Percentiles rank a stretch among this genome's conserved stretches.
Evolutionary conservation across 2,797 vertebrate species (phyloP).

Genomic region (Acomys russatus): DNA sequence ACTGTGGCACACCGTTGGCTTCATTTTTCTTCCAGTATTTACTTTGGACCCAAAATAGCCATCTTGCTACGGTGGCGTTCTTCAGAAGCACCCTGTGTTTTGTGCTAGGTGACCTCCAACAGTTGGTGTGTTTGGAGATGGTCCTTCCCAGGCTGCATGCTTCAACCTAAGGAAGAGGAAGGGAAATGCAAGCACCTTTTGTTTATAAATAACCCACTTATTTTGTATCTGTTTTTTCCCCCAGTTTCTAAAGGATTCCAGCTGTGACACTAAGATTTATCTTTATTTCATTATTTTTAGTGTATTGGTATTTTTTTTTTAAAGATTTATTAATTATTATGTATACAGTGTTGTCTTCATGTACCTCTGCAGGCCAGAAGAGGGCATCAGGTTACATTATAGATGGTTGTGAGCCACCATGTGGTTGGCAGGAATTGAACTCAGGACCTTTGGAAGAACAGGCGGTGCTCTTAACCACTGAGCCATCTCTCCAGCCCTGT

Average conservation of each 20-base stretch:
- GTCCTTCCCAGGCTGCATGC: constrained; percentile 73
- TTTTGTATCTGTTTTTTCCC: background rate
- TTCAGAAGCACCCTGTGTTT: constrained; percentile 77
- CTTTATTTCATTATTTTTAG: background rate
- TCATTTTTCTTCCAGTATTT: constrained; percentile 77
- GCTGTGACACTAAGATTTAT: background rate
- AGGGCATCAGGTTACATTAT: no score
- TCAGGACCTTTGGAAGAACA: no score
- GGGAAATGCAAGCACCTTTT: constrained; percentile 7
- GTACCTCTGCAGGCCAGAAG: no score
- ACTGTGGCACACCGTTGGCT: constrained; percentile 8
- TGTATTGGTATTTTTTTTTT: background rate
- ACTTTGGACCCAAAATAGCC: constrained; percentile 82
- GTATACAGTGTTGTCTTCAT: no score
- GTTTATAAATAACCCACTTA: constrained; percentile 48
- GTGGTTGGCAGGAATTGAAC: no score
- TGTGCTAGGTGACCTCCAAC: constrained; percentile 69
- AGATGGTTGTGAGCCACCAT: no score
- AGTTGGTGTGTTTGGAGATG: constrained; percentile 74
- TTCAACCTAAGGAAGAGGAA: background rate
- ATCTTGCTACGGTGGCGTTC: constrained; percentile 79
- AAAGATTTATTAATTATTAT: no score
- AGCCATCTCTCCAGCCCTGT: background rate
- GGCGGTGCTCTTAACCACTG: no score
- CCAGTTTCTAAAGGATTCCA: background rate